Evolutionary conservation across 2,113 vertebrate genomes (phyloP).

Genomic region (Anarhynchus alexandrinus): DNA sequence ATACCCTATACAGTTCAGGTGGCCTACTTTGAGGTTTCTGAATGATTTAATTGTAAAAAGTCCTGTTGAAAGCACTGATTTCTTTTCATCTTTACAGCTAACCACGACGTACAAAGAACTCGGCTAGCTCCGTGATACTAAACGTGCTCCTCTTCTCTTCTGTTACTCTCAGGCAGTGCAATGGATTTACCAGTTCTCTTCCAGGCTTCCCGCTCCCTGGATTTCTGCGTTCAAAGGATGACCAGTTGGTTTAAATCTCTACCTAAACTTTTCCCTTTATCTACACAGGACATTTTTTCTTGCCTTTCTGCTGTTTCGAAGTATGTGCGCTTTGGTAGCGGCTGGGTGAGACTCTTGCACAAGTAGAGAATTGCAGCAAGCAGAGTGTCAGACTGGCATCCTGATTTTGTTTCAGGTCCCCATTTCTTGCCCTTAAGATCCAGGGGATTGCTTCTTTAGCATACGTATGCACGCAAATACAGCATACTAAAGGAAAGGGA

Average conservation of each 20-base stretch:
- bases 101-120: neutral
- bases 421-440: constrained; percentile 29
- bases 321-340: neutral
- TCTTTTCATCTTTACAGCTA: constrained; percentile 48
- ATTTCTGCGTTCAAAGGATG: neutral
- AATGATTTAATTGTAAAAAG: neutral
- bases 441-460: constrained; percentile 17
- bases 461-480: neutral
- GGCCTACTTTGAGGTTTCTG: neutral
- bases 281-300: constrained; percentile 62
- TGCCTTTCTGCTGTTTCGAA: constrained; percentile 45
- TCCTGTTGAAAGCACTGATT: constrained; percentile 22
- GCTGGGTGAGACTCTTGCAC: constrained; percentile 32
- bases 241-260: constrained; percentile 51
- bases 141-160: constrained; percentile 55
- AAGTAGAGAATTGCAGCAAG: constrained; percentile 5
- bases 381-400: constrained; percentile 21
- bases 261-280: constrained; percentile 57
- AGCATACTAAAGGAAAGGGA: neutral
- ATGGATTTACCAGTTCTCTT: constrained; percentile 66
- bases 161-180: constrained; percentile 52
- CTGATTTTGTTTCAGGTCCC: constrained; percentile 58
- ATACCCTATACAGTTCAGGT: neutral
- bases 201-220: constrained; percentile 45
- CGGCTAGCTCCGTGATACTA: neutral